These are phyloP conservation scores for Sardinella longiceps DNA, from an alignment of 2,797 vertebrate species.

Conservation along the genomic window DNA sequence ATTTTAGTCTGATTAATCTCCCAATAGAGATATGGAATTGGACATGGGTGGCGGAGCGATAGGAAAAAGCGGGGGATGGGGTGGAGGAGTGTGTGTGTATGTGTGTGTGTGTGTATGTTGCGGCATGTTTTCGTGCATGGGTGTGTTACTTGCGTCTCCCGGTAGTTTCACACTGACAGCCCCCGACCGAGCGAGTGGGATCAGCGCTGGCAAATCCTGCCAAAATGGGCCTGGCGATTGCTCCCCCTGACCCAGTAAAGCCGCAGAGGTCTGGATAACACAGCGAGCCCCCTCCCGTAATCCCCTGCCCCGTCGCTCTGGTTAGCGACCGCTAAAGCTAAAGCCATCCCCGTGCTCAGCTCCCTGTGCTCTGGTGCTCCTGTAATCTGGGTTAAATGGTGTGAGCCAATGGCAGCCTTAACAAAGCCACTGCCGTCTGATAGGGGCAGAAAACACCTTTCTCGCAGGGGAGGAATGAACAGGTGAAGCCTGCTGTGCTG, in stretches of 20 bases:
- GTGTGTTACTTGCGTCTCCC: slow-evolving; percentile 18
- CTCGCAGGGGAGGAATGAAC: not conserved
- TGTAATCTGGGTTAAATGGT: slow-evolving; percentile 44
- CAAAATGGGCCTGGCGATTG: slow-evolving; percentile 34
- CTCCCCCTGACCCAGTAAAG: slow-evolving; percentile 42
- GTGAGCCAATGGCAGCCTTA: slow-evolving; percentile 30
- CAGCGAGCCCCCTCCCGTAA: slow-evolving; percentile 32
- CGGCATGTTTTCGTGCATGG: too few relatives aligned
- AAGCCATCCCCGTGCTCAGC: not conserved
- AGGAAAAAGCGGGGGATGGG: not conserved
- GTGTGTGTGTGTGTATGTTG: not conserved
- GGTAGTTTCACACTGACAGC: slow-evolving; percentile 36
- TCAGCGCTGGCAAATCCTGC: slow-evolving; percentile 46
- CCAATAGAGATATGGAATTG: too few relatives aligned
- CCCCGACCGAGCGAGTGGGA: slow-evolving; percentile 38
- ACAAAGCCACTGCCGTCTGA: not conserved
- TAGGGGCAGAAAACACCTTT: not conserved
- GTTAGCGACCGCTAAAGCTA: slow-evolving; percentile 2
- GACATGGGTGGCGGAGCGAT: not conserved
- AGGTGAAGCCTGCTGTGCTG: not conserved
- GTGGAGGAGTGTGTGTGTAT: not conserved
- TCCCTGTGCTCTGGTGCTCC: not conserved
- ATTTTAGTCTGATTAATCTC: not conserved
- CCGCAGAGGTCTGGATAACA: slow-evolving; percentile 24
- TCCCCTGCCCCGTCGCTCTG: slow-evolving; percentile 27